These are phyloP conservation scores for Dendronephthya gigantea DNA, from an alignment of 64 coral and sea anemone species.

Conservation along the genomic window DNA sequence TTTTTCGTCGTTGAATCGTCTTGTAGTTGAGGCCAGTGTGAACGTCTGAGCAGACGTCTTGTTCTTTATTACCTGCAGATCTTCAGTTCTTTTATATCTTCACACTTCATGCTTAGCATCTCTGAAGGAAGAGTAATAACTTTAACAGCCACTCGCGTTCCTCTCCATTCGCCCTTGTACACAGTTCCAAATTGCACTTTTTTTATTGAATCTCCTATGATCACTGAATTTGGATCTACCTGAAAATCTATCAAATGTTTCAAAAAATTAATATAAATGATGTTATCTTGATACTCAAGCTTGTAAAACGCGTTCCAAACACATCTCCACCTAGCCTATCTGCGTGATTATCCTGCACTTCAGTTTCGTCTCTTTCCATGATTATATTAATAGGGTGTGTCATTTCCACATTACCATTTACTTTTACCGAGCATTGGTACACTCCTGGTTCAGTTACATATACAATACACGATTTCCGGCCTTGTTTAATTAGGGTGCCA, in stretches of 20 bases:
- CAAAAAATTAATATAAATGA: no score
- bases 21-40: no score
- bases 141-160: conserved; percentile 10
- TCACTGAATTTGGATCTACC: background rate
- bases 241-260: background rate
- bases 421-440: background rate
- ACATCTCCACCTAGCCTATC: no score
- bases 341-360: no score
- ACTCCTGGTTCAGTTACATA: background rate
- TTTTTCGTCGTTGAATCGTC: no score
- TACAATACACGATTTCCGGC: background rate
- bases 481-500: background rate
- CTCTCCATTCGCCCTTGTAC: conserved; percentile 18
- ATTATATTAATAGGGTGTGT: no score
- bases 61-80: background rate
- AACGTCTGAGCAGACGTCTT: background rate
- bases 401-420: background rate
- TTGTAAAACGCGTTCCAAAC: no score
- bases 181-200: conserved; percentile 5
- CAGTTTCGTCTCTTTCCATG: no score
- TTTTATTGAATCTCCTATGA: background rate
- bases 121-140: background rate
- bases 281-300: no score
- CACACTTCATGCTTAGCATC: background rate
- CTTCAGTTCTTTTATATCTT: background rate